Percentiles rank a stretch among this genome's conserved stretches.
phyloP scores from a whole-genome alignment of 2,113 vertebrate species.

The Tamias sibiricus region DNA sequence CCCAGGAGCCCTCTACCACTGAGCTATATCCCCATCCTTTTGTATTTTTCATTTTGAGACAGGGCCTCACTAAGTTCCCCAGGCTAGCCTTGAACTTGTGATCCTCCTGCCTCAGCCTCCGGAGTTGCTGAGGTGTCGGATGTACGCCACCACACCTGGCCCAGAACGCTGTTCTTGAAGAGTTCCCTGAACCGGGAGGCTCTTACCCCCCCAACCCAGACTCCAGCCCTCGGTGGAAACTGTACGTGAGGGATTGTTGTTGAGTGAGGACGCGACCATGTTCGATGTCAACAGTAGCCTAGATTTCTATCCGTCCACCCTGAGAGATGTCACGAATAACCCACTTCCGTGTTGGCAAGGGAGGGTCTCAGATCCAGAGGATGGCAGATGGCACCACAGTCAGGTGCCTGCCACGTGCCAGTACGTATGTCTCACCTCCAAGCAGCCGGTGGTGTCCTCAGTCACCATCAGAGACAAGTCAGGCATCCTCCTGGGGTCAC shows the following conservation, averaged over 20 bases:
- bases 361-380: background rate
- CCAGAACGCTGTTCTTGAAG: background rate
- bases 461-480: background rate
- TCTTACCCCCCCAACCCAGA: background rate
- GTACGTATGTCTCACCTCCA: too few relatives aligned
- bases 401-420: background rate
- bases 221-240: too few relatives aligned
- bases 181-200: background rate
- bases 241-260: background rate
- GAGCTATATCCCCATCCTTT: too few relatives aligned
- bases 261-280: background rate
- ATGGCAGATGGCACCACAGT: fast-evolving
- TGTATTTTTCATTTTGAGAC: too few relatives aligned
- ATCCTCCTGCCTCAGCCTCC: too few relatives aligned
- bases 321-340: background rate
- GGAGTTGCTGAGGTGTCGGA: too few relatives aligned
- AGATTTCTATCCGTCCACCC: background rate
- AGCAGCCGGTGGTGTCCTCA: fast-evolving
- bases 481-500: background rate
- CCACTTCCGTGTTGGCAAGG: background rate
- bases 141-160: too few relatives aligned
- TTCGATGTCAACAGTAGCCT: background rate
- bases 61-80: too few relatives aligned
- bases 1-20: too few relatives aligned
- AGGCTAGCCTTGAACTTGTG: too few relatives aligned